Conservation (phyloP, 2,113 vertebrate genomes). For the Dicaeum eximium region DNA sequence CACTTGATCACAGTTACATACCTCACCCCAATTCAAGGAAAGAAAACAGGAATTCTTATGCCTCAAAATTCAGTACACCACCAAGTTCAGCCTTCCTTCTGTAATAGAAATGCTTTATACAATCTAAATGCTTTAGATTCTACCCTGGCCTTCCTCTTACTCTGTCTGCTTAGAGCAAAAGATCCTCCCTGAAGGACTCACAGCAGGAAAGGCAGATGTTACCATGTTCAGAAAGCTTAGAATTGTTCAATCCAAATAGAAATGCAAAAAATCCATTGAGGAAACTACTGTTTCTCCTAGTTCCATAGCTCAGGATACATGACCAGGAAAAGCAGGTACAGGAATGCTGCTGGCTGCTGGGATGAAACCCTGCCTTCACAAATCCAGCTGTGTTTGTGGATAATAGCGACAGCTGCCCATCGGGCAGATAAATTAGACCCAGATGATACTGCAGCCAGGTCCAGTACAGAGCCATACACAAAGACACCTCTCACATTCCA, state of each 20-base stretch:
- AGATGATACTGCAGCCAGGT: background rate
- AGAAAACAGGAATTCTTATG: background rate
- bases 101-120: background rate
- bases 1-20: background rate
- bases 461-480: background rate
- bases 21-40: background rate
- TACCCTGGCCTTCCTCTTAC: background rate
- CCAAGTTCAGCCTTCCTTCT: background rate
- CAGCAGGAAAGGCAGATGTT: background rate
- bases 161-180: background rate
- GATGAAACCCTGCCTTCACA: background rate
- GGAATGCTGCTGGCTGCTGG: background rate
- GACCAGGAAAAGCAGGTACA: background rate
- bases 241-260: background rate
- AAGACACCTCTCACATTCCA: conserved; percentile 47
- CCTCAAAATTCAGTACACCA: background rate
- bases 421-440: background rate
- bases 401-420: background rate
- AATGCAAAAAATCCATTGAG: background rate
- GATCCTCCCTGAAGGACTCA: background rate
- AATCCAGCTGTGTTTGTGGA: background rate
- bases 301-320: background rate
- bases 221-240: background rate
- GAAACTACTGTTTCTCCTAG: background rate
- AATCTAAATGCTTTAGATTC: background rate